Percentiles rank a stretch among this genome's conserved stretches.
Evolutionary conservation across 2,797 vertebrate genomes (phyloP).

Genomic region (Xyrichtys novacula): DNA sequence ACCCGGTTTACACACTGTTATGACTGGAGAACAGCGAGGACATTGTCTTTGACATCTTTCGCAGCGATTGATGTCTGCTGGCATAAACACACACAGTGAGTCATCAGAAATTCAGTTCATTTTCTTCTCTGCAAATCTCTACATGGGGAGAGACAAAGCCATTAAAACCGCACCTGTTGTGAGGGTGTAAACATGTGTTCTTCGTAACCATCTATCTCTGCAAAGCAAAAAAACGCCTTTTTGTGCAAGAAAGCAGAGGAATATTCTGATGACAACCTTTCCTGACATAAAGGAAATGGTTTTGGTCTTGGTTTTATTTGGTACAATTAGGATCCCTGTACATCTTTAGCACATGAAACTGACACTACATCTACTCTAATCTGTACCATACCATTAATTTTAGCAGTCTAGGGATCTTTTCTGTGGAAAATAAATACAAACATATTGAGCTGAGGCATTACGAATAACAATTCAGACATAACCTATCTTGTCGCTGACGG

Average conservation of each 20-base stretch:
- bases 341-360: conserved; percentile 69
- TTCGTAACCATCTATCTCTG: conserved; percentile 51
- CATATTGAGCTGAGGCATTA: too few species aligned
- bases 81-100: conserved; percentile 32
- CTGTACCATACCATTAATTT: too few species aligned
- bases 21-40: conserved; percentile 12
- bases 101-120: conserved; percentile 42
- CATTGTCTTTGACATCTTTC: conserved; percentile 25
- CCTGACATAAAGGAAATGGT: conserved; percentile 47
- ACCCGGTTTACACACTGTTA: neutral
- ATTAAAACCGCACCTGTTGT: conserved; percentile 77
- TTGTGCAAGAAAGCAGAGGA: conserved; percentile 24
- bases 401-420: too few species aligned
- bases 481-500: too few species aligned
- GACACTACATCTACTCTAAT: conserved; percentile 71
- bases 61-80: conserved; percentile 35
- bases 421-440: too few species aligned
- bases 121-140: conserved; percentile 37
- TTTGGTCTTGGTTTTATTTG: conserved; percentile 53
- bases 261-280: conserved; percentile 32
- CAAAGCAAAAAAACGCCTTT: conserved; percentile 53
- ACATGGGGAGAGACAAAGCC: conserved; percentile 54
- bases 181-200: conserved; percentile 62
- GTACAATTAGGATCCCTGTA: conserved; percentile 67
- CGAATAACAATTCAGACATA: too few species aligned